A percentile compares a stretch with the other conserved stretches of the same genome.
Evolutionary conservation across 2,113 vertebrate genomes (phyloP).

Genomic region (Tupaia tana): DNA sequence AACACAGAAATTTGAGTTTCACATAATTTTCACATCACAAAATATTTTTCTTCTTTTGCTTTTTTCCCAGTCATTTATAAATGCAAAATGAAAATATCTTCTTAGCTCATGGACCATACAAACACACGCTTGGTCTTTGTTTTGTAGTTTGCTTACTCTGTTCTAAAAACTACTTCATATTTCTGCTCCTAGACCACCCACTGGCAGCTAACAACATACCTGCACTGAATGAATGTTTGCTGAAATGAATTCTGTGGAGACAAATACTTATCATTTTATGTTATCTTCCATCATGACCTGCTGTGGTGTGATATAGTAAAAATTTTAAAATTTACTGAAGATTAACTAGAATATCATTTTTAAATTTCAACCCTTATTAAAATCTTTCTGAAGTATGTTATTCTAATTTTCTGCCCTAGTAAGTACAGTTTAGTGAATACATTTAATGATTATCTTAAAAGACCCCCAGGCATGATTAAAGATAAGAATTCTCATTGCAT

Average conservation of each 20-base stretch:
- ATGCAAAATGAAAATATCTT: background rate
- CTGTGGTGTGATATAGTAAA: background rate
- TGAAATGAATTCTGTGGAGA: constrained; percentile 25
- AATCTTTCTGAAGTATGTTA: constrained; percentile 60
- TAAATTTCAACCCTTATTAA: constrained; percentile 41
- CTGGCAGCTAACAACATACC: background rate
- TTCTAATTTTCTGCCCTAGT: constrained; percentile 75
- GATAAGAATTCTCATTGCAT: constrained; percentile 66
- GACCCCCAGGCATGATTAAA: constrained; percentile 58
- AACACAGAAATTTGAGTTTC: constrained; percentile 30
- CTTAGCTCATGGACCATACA: background rate
- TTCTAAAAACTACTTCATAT: constrained; percentile 3
- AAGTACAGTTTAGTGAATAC: constrained; percentile 62
- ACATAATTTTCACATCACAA: background rate
- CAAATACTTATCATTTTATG: constrained; percentile 23
- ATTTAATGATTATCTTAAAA: constrained; percentile 74
- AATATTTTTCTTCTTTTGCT: constrained; percentile 26
- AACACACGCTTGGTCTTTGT: background rate
- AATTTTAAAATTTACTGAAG: constrained; percentile 34
- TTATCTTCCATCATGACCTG: constrained; percentile 39
- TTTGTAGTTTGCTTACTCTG: background rate
- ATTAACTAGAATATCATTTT: constrained; percentile 63
- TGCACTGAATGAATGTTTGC: background rate
- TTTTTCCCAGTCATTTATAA: constrained; percentile 1
- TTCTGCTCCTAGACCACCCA: background rate